Percentiles rank a stretch among this genome's conserved stretches.
Evolutionary conservation across 2,113 vertebrate species (phyloP).

Genomic region (Neotoma lepida): DNA sequence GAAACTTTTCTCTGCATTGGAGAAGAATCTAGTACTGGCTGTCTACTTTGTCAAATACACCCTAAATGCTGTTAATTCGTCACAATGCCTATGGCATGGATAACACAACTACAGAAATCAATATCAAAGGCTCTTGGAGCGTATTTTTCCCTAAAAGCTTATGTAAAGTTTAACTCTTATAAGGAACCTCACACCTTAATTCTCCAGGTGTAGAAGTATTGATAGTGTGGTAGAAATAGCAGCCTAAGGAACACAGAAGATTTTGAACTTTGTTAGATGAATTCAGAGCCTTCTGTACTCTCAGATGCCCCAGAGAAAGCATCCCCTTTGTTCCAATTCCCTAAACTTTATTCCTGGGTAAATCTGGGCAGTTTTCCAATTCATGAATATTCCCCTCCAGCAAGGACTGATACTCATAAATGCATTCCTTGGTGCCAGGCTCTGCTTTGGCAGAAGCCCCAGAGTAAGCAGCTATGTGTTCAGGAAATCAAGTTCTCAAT

Average conservation of each 20-base stretch:
- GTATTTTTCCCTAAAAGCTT: not conserved
- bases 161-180: constrained; percentile 13
- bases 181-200: not conserved
- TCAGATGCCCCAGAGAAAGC: not conserved
- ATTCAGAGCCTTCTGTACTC: not conserved
- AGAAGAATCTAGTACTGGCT: fast-evolving
- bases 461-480: constrained; percentile 43
- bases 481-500: constrained; percentile 46
- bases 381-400: constrained; percentile 48
- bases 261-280: constrained; percentile 36
- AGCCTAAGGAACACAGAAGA: not conserved
- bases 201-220: not conserved
- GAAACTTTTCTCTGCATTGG: not conserved
- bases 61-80: not conserved
- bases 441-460: constrained; percentile 51
- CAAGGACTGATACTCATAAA: constrained; percentile 40
- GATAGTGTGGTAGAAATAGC: constrained; percentile 15
- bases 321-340: constrained; percentile 21
- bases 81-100: not conserved
- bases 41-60: not conserved
- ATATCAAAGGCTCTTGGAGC: not conserved
- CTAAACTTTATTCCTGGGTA: constrained; percentile 39
- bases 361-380: constrained; percentile 58
- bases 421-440: constrained; percentile 3
- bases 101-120: not conserved